These are phyloP conservation scores for Cyclophora punctaria DNA, from an alignment of 2,888 invertebrate species.

Conservation along the genomic window DNA sequence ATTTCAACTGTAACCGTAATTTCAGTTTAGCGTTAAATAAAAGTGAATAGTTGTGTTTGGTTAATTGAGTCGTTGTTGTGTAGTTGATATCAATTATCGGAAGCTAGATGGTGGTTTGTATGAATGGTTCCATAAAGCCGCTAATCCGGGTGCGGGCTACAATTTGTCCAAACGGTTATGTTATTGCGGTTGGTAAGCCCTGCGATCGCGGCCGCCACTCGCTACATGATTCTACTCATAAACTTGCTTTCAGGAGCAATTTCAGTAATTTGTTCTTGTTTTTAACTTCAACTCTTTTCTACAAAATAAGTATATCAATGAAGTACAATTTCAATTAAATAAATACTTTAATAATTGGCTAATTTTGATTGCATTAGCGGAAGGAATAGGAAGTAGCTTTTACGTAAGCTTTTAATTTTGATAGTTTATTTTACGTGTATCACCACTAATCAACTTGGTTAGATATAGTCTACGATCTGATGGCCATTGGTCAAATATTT, in stretches of 20 bases:
- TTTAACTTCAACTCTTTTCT: too few species aligned
- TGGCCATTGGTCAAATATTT: too few species aligned
- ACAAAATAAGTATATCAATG: neutral
- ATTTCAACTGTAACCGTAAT: conserved; percentile 14
- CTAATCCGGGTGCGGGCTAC: conserved; percentile 64
- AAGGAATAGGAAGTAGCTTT: too few species aligned
- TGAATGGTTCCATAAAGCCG: conserved; percentile 67
- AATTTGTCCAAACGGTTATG: conserved; percentile 74
- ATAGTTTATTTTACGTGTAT: too few species aligned
- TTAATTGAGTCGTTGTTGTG: conserved; percentile 40
- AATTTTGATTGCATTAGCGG: too few species aligned
- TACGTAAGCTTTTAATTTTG: too few species aligned
- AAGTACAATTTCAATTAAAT: neutral
- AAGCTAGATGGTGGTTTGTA: conserved; percentile 46
- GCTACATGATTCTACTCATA: conserved; percentile 57
- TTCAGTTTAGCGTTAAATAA: conserved; percentile 17
- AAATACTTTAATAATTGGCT: neutral
- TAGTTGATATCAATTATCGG: conserved; percentile 70
- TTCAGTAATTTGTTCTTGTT: conserved; percentile 30
- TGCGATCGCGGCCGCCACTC: conserved; percentile 33
- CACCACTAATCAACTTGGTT: too few species aligned
- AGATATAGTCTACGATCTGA: too few species aligned
- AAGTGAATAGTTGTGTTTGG: conserved; percentile 43
- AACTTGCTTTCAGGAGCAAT: conserved; percentile 41
- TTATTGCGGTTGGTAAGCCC: conserved; percentile 68